Evolutionary conservation across 1,140 invertebrate genomes (phyloP).

Genomic region (Microvelia longipes): DNA sequence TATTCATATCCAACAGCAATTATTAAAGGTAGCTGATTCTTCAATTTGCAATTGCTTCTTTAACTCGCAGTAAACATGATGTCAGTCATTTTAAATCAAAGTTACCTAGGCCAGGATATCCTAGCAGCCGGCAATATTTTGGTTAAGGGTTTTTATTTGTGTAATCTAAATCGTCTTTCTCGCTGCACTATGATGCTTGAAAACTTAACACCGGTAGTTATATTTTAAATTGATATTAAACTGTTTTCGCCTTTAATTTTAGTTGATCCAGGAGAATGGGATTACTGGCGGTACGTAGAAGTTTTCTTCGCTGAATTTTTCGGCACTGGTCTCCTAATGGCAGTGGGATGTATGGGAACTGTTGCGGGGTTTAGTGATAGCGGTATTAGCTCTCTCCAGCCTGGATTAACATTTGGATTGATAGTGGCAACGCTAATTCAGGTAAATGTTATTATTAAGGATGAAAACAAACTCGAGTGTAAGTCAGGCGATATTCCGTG

Average conservation of each 20-base stretch:
- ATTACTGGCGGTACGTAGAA: constrained; percentile 7
- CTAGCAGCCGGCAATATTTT: too few relatives aligned
- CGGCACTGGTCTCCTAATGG: constrained; percentile 20
- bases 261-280: neutral
- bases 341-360: constrained; percentile 22
- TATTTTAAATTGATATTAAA: too few relatives aligned
- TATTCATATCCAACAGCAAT: too few relatives aligned
- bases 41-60: too few relatives aligned
- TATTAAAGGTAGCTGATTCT: too few relatives aligned
- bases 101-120: too few relatives aligned
- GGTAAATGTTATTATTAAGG: constrained; percentile 7
- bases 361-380: neutral
- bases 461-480: neutral
- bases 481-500: neutral
- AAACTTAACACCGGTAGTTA: neutral
- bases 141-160: too few relatives aligned
- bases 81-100: too few relatives aligned
- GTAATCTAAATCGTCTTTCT: constrained; percentile 13
- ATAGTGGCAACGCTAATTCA: constrained; percentile 19
- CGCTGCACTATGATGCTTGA: constrained; percentile 2
- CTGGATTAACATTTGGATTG: constrained; percentile 20
- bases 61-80: too few relatives aligned
- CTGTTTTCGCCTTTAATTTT: too few relatives aligned
- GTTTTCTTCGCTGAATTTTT: constrained; percentile 21
- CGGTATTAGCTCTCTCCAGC: constrained; percentile 12